Evolutionary conservation across 2,888 invertebrate species (phyloP), one percentile per base, ranked within the genome.

Genomic region (Spisula subtruncata): DNA sequence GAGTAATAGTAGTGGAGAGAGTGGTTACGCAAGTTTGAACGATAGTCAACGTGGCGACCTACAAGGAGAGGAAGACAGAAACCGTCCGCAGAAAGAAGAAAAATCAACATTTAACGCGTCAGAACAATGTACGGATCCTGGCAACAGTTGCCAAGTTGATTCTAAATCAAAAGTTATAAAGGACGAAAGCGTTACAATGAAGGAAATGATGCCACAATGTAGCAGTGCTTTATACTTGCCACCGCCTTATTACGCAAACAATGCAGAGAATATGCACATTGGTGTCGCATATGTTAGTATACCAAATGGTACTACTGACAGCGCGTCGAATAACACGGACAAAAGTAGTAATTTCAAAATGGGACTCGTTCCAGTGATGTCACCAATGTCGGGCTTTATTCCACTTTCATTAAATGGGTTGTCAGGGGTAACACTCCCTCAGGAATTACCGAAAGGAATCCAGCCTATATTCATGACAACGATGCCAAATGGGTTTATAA

Each of bases 301-400:
- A 71, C 84, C 71, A 71, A 82, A 92, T 80, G 83, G 80, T 87
- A 82, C n/a, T n/a, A n/a, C 48, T 83, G 48, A 85, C 20, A 84
- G 83, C n/a, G 81, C 82, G 35, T 66, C 56, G 6, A 79, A 85
- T 20, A 41, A 51, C 32, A 32, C 56, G n/a, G 79, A 79, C 41
- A 56, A 60, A n/a, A 84, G 89, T 56, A 85, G 88, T 51, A 87
- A 88, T 51, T 54, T 91, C 16, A 92, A 92, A 60, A 93, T 94
- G 93, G 93, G 93, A 29, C 84, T 94, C 18, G 92, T 95, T 60
- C 94, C 95, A 32, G 91, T 94, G 81, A 89, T 93, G 93, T 91
- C 94, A 6, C 83, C 89, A 1, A 90, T 93, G 86, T 88, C 87
- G 25, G 89, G 87, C 1, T 86, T 88, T 41, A 25, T 91, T 32